Evolutionary conservation across 2,888 invertebrate genomes (phyloP).

Genomic region (Callosobruchus maculatus): DNA sequence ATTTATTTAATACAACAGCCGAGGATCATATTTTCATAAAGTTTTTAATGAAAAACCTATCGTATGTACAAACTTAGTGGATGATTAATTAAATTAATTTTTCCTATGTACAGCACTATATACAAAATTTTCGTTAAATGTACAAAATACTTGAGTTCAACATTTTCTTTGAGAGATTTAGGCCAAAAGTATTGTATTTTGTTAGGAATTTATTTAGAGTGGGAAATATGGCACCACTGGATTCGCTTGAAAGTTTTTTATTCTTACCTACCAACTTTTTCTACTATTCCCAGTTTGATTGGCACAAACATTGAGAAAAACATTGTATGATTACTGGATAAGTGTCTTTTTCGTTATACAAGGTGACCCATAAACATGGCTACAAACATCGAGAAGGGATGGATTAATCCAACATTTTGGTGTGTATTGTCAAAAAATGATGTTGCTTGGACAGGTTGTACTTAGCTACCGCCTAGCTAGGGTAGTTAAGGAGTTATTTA

Average conservation of each 20-base stretch:
- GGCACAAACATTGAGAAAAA: not conserved
- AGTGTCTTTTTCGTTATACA: no score
- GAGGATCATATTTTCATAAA: not conserved
- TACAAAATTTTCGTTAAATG: not conserved
- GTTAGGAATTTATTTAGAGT: not conserved
- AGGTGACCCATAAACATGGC: no score
- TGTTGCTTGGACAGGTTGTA: no score
- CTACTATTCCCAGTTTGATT: not conserved
- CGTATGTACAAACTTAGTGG: not conserved
- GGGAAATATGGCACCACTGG: not conserved
- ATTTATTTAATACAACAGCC: not conserved
- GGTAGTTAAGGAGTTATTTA: no score
- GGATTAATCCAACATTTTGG: no score
- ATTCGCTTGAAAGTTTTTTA: not conserved
- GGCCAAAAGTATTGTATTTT: not conserved
- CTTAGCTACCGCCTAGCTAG: no score
- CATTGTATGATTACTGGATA: no score
- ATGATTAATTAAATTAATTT: not conserved
- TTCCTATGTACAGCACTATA: not conserved
- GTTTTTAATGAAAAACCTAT: not conserved
- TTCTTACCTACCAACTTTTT: not conserved
- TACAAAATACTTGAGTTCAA: not conserved
- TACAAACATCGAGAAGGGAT: no score
- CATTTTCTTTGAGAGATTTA: not conserved
- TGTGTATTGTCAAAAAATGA: no score